A percentile compares a stretch with the other conserved stretches of the same genome.
Conservation (phyloP, 1,140 invertebrate genomes). For the Trichonephila clavipes region DNA sequence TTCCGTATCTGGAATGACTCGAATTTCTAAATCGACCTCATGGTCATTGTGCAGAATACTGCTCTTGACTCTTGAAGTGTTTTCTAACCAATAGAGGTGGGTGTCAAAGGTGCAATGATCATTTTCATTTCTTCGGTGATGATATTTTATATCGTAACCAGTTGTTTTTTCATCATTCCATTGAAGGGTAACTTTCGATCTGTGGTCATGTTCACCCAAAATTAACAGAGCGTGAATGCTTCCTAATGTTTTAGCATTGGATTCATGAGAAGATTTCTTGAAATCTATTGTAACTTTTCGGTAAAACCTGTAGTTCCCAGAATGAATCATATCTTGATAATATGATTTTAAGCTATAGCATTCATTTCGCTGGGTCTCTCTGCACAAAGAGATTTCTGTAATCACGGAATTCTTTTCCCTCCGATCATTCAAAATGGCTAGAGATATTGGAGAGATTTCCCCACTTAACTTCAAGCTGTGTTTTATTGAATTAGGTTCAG, state of each 20-base stretch:
- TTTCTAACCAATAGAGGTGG: background rate
- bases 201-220: background rate
- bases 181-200: constrained; percentile 26
- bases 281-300: constrained; percentile 24
- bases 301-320: background rate
- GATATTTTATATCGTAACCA: constrained; percentile 47
- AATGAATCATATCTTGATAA: background rate
- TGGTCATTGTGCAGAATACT: constrained; percentile 5
- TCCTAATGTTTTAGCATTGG: background rate
- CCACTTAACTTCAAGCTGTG: background rate
- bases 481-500: background rate
- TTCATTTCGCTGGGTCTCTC: background rate
- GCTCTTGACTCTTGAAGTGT: constrained; percentile 9
- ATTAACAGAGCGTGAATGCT: background rate
- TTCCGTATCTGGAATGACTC: constrained; percentile 2
- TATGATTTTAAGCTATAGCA: constrained; percentile 51
- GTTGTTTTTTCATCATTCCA: constrained; percentile 18
- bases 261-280: background rate
- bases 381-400: background rate
- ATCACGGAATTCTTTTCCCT: background rate
- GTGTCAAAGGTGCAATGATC: constrained; percentile 27
- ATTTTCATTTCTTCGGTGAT: constrained; percentile 41
- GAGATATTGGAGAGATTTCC: background rate
- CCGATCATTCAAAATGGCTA: background rate
- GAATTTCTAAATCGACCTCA: background rate